phyloP scores from a whole-genome alignment of 2,113 vertebrate genomes.

The Eira barbara region DNA sequence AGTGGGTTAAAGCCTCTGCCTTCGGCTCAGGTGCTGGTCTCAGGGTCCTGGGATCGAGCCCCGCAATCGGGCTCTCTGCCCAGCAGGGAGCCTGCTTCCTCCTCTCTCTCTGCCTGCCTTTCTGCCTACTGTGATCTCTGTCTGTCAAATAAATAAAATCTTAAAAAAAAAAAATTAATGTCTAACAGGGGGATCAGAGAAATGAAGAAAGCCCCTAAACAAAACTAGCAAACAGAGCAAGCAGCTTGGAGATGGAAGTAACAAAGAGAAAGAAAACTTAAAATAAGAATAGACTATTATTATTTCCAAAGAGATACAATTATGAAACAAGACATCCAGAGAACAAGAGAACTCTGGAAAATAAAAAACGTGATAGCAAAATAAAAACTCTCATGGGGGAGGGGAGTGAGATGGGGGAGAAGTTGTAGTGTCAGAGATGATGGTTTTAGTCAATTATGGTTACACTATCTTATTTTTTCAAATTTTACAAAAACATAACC shows the following conservation, averaged over 20 bases:
- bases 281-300: neutral
- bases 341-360: neutral
- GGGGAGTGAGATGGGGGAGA: neutral
- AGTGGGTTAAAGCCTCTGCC: too few relatives aligned
- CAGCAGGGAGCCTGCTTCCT: too few relatives aligned
- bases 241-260: neutral
- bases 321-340: neutral
- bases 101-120: too few relatives aligned
- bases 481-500: neutral
- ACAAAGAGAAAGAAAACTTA: neutral
- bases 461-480: neutral
- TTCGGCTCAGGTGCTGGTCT: too few relatives aligned
- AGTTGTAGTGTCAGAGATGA: neutral
- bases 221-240: neutral
- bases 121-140: too few relatives aligned
- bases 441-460: neutral
- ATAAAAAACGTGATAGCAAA: neutral
- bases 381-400: neutral
- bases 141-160: too few relatives aligned
- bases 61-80: too few relatives aligned
- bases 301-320: neutral
- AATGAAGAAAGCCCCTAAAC: neutral
- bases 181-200: neutral
- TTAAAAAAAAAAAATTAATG: too few relatives aligned
- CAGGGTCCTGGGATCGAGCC: too few relatives aligned